Base-by-base conservation (phyloP, 2,888 invertebrate species). In the Drosophila affinis region DNA sequence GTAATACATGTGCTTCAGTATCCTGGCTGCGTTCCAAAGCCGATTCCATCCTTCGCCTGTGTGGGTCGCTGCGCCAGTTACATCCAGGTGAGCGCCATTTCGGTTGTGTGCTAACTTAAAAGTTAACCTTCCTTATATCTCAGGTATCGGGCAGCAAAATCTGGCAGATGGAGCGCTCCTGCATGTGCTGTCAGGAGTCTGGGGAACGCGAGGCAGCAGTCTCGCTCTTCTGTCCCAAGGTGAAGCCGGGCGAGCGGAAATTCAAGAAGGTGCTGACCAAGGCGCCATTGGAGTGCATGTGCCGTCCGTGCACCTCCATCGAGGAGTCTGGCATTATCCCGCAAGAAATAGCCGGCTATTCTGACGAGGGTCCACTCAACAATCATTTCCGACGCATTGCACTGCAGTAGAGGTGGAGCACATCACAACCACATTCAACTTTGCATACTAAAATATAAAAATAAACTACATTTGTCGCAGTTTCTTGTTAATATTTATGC, bases 161-260 rank as follows among this genome's bases (percentile, higher is more conserved):
- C 90, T 98, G 98, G 98, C 98, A 98, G 94, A 97, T 98, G 96
- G 98, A 98, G 92, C 94, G 98, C 32, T 97, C 97, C 1, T 98
- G 98, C 90, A 98, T 97, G 95, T 98, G 98, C 91, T 98, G 98
- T 90, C 98, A 98, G 92, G 98, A 98, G 91, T 97, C 97, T 79
- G 97, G 97, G 3, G 97, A 98, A 93, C 93, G 98, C 77, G 98
- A 98, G 92, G 98, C 98, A 1, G 95, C 96, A 18, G 97, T 98
- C 10, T 95, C 97, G 9, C 92, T 98, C 32, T 96, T 96, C 91
- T 98, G 98, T 90, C 98, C 98, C 1, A 97, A 97, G 91, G 96
- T 97, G 14, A 96, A 96, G 89, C 95, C 94, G 67, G 97, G 97
- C 74, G 97, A 97, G 88, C 94, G 96, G 58, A 96, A 96, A 92